A percentile compares a stretch with the other conserved stretches of the same genome.
These are phyloP conservation scores for Buathra laborator DNA, from an alignment of 2,888 invertebrate species.

Conservation along the genomic window DNA sequence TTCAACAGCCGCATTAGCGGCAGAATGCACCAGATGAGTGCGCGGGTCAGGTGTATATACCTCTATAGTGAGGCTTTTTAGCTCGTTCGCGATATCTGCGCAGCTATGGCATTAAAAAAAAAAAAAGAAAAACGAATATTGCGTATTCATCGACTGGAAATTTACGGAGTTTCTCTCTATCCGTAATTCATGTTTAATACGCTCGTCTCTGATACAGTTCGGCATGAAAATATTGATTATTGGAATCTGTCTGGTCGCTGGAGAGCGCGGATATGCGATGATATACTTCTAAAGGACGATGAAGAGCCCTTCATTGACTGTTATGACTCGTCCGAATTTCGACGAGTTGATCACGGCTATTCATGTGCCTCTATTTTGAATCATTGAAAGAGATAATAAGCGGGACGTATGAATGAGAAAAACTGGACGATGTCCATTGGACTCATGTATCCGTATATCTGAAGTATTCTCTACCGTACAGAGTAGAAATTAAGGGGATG, in stretches of 20 bases:
- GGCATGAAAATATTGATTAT: conserved; percentile 50
- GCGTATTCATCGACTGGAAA: conserved; percentile 50
- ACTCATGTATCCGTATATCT: background rate
- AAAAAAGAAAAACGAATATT: conserved; percentile 9
- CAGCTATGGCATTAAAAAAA: conserved; percentile 17
- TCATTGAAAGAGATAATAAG: conserved; percentile 8
- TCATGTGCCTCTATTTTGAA: background rate
- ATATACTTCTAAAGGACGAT: conserved; percentile 12
- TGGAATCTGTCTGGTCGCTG: background rate
- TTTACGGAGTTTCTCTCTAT: conserved; percentile 34
- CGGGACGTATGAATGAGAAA: background rate
- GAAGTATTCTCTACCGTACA: background rate
- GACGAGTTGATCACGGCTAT: conserved; percentile 24
- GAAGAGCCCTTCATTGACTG: conserved; percentile 4
- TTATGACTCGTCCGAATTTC: conserved; percentile 19
- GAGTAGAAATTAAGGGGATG: background rate
- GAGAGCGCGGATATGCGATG: background rate
- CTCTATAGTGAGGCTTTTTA: conserved; percentile 41
- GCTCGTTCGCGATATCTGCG: conserved; percentile 16
- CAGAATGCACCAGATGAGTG: conserved; percentile 55
- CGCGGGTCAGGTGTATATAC: conserved; percentile 18
- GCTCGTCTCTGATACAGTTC: conserved; percentile 3
- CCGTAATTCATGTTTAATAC: conserved; percentile 33
- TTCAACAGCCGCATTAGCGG: conserved; percentile 54
- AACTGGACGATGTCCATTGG: conserved; percentile 18